Evolutionary conservation across 2,888 invertebrate genomes (phyloP).

Genomic region (Clostera curtula): DNA sequence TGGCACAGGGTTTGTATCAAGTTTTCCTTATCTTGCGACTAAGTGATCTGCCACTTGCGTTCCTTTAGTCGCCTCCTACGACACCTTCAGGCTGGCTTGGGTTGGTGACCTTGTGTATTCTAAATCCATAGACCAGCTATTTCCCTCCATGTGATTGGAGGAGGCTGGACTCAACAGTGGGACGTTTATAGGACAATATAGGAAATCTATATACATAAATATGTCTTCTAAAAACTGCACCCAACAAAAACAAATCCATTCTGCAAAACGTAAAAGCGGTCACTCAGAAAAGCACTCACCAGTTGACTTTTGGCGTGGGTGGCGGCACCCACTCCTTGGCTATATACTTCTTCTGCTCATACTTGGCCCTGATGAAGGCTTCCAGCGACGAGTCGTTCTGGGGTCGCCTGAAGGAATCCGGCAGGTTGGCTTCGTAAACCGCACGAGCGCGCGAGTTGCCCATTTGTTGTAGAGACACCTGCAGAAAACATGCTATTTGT

Average conservation of each 20-base stretch:
- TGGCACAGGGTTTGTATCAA: no score
- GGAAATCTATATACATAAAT: no score
- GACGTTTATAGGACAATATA: no score
- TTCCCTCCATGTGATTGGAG: no score
- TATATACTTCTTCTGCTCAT: constrained; percentile 98
- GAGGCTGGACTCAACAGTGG: no score
- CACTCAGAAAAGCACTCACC: constrained; percentile 43
- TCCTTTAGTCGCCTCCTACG: no score
- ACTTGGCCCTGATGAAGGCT: constrained; percentile 97
- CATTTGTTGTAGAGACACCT: constrained; percentile 93
- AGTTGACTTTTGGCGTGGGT: constrained; percentile 86
- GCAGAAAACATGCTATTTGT: constrained; percentile 6
- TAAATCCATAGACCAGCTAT: no score
- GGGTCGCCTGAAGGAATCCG: constrained; percentile 96
- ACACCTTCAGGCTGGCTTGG: no score
- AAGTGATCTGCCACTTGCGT: no score
- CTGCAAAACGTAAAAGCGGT: background rate
- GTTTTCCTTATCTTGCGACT: no score
- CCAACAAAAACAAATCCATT: background rate
- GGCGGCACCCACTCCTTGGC: constrained; percentile 98
- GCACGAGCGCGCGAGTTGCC: constrained; percentile 97
- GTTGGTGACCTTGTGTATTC: no score
- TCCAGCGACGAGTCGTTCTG: constrained; percentile 96
- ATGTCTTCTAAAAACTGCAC: no score
- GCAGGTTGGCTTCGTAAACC: constrained; percentile 97